These are phyloP conservation scores for Drosophila picticornis DNA, from an alignment of 2,888 invertebrate species.

Conservation along the genomic window DNA sequence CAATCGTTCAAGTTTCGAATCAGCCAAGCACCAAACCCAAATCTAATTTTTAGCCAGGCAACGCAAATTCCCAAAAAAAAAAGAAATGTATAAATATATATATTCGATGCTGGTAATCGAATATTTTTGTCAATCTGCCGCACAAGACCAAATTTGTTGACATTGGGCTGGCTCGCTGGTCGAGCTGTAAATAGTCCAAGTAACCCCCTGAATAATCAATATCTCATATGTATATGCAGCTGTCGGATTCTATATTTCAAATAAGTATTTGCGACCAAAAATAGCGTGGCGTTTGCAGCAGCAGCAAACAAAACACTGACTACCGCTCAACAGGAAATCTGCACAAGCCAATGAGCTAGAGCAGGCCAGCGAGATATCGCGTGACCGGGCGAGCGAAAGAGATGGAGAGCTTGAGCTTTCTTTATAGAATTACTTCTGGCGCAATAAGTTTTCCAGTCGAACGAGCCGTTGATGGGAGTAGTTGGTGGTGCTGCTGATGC, in stretches of 20 bases:
- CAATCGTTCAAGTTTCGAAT: constrained; percentile 36
- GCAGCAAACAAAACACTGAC: constrained; percentile 17
- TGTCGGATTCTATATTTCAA: constrained; percentile 42
- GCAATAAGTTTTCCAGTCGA: constrained; percentile 78
- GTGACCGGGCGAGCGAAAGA: constrained; percentile 6
- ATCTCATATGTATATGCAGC: constrained; percentile 27
- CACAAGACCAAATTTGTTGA: constrained; percentile 21
- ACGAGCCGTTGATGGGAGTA: constrained; percentile 68
- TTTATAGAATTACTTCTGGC: constrained; percentile 80
- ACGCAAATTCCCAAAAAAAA: constrained; percentile 37
- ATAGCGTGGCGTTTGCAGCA: constrained; percentile 60
- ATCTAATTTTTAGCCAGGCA: constrained; percentile 10
- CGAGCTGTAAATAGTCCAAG: constrained; percentile 69
- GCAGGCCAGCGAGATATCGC: constrained; percentile 13
- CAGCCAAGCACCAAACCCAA: constrained; percentile 12
- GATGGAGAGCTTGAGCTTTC: constrained; percentile 54
- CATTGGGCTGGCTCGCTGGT: constrained; percentile 58
- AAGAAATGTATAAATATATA: not conserved
- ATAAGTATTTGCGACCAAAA: constrained; percentile 52
- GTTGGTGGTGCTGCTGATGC: constrained; percentile 11
- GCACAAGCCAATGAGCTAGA: constrained; percentile 15
- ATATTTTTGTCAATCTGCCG: constrained; percentile 48
- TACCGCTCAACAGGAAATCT: constrained; percentile 19
- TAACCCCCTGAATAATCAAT: constrained; percentile 59
- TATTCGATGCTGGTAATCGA: constrained; percentile 76